Evolutionary conservation across 1,140 invertebrate species (phyloP), one percentile per base, ranked within the genome.

Genomic region (Papilio xuthus): DNA sequence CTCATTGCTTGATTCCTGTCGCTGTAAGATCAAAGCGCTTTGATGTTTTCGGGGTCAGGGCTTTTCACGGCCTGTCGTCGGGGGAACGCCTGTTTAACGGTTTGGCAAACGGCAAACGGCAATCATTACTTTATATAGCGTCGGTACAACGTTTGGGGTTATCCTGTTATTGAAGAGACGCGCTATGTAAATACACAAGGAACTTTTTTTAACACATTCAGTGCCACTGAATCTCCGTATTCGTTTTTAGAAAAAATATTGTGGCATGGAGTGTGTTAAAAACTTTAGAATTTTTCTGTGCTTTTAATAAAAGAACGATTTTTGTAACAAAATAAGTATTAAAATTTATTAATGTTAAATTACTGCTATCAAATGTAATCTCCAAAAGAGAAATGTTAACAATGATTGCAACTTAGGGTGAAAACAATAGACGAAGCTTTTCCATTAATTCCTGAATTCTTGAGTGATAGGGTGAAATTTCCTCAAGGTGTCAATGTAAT

Each of bases 11-110:
- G 83, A 83, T 86, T 84, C 80, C 80, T 80, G 74, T 78, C 77
- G 79, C 74, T 37, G 32, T 63, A 78, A 82, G 83, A 86, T 88
- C 86, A 88, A 86, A 88, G 81, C 76, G 72, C 78, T 80, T 81
- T 70, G 79, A 78, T 79, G 53, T 60, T 81, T 70, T 72, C 70
- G 71, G 71, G 74, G 81, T 71, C 70, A 77, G 47, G 50, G 73
- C 73, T 75, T 75, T 75, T 75, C 47, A 13, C 26, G 28, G 32
- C 47, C 53, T 28, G 79, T 67, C 77, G 69, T 26, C 67, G 67
- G 78, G 78, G 79, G 77, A 60, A 78, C 74, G 37, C 50, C 81
- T 79, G 79, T 70, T 78, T 73, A 78, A 78, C 78, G 78, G 42
- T 82, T 76, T 60, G 74, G 50, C 63, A 56, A 78, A 71, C 60